Evolutionary conservation across 2,888 invertebrate genomes (phyloP).

Genomic region (Lissocephala sabroskyi): DNA sequence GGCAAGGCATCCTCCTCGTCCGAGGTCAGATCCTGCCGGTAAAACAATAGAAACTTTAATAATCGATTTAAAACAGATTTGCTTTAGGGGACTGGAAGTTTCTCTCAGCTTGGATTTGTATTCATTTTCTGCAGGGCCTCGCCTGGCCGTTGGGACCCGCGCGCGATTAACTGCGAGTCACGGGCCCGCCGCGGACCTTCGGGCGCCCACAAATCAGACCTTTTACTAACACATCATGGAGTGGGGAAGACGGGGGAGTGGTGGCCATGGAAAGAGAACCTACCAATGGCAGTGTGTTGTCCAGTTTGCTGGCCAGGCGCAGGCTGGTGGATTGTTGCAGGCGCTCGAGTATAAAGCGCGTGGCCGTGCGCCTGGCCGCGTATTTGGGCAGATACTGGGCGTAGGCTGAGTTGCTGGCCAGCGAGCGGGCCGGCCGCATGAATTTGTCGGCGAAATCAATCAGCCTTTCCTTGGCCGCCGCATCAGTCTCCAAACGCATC

Average conservation of each 20-base stretch:
- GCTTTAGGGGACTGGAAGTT: too few relatives aligned
- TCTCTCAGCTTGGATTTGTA: constrained; percentile 40
- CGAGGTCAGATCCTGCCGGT: constrained; percentile 40
- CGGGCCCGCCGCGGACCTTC: constrained; percentile 7
- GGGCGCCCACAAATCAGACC: constrained; percentile 51
- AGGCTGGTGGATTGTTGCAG: constrained; percentile 36
- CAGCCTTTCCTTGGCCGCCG: constrained; percentile 31
- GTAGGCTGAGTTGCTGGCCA: constrained; percentile 37
- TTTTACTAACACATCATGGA: constrained; percentile 63
- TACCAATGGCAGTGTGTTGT: constrained; percentile 32
- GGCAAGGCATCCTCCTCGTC: constrained; percentile 40
- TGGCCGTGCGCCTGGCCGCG: constrained; percentile 33
- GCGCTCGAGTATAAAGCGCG: constrained; percentile 46
- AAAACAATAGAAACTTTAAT: not conserved
- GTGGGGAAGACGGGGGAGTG: too few relatives aligned
- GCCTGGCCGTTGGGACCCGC: not conserved
- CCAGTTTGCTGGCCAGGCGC: constrained; percentile 40
- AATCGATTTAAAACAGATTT: not conserved
- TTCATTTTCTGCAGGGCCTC: constrained; percentile 37
- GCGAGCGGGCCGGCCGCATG: constrained; percentile 50
- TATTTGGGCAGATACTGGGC: constrained; percentile 45
- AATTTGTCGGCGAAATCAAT: constrained; percentile 48
- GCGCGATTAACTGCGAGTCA: constrained; percentile 58
- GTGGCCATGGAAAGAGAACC: too few relatives aligned
- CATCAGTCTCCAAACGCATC: constrained; percentile 43